Percentiles rank a stretch among this genome's conserved stretches.
phyloP scores from a whole-genome alignment of 2,113 vertebrate species.

The Corythaeola cristata region DNA sequence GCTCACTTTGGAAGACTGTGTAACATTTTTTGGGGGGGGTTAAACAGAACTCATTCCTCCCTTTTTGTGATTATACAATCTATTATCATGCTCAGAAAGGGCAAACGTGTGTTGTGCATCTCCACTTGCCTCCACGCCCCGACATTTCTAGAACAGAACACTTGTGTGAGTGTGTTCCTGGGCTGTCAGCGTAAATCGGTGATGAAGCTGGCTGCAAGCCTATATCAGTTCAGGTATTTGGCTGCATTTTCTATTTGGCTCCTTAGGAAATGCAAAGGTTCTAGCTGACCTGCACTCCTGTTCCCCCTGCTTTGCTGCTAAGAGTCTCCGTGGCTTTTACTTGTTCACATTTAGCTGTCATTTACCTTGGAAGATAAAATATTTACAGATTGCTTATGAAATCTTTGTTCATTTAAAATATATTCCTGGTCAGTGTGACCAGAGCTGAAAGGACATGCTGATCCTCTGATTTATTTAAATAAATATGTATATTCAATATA shows the following conservation, averaged over 20 bases:
- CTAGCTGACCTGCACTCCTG: neutral
- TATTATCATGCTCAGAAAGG: neutral
- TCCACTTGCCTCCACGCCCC: rapidly evolving
- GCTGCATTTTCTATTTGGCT: neutral
- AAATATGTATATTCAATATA: neutral
- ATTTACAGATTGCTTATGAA: slow-evolving; percentile 60
- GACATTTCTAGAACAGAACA: neutral
- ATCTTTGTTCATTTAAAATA: slow-evolving; percentile 43
- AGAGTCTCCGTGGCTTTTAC: neutral
- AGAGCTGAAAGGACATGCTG: neutral
- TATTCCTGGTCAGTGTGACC: slow-evolving; percentile 60
- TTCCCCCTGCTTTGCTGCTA: neutral
- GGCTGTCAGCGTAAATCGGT: rapidly evolving
- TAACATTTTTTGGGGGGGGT: no score
- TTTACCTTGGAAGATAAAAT: slow-evolving; percentile 63
- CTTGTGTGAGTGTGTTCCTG: neutral
- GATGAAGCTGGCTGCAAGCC: neutral
- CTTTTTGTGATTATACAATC: neutral
- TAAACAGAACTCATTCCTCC: neutral
- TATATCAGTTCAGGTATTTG: neutral
- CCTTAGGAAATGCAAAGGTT: neutral
- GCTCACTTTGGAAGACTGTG: neutral
- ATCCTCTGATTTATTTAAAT: neutral
- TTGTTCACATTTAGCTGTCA: neutral
- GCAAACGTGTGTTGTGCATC: neutral